Conservation (phyloP, 2,888 invertebrate species). For the Torymus texanus region DNA sequence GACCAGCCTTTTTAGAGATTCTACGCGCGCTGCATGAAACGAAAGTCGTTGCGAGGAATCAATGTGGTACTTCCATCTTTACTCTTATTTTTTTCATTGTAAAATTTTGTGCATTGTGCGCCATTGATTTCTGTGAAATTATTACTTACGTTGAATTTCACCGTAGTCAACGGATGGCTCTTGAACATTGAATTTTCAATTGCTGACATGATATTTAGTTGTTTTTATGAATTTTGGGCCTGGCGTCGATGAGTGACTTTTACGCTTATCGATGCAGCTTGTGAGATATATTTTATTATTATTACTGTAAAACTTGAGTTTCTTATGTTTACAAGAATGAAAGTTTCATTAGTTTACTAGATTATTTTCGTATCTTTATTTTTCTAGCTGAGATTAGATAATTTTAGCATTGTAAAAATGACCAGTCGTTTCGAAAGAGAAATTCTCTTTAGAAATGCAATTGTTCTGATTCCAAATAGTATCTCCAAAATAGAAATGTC, state of each 20-base stretch:
- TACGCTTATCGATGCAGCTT: constrained; percentile 33
- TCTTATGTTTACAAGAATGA: constrained; percentile 36
- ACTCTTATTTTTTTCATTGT: constrained; percentile 28
- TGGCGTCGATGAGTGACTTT: constrained; percentile 17
- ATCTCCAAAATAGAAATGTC: constrained; percentile 34
- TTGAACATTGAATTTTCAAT: constrained; percentile 29
- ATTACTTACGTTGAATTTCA: not conserved
- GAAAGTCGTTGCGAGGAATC: constrained; percentile 48
- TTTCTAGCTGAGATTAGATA: constrained; percentile 34
- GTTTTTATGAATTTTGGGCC: constrained; percentile 20
- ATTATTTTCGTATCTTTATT: constrained; percentile 20
- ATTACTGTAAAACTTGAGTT: not conserved
- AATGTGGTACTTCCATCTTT: constrained; percentile 42
- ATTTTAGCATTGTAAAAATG: constrained; percentile 9
- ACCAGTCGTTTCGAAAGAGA: constrained; percentile 18
- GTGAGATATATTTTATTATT: constrained; percentile 29
- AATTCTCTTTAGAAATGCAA: constrained; percentile 18
- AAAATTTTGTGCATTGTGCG: constrained; percentile 31
- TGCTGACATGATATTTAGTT: constrained; percentile 30
- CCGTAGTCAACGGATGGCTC: constrained; percentile 3
- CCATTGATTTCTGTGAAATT: constrained; percentile 16
- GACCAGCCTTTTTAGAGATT: constrained; percentile 29
- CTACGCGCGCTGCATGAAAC: constrained; percentile 41
- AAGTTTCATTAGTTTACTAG: constrained; percentile 38
- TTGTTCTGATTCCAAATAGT: constrained; percentile 33